Percentiles rank a stretch among this genome's conserved stretches.
Conservation (phyloP, 2,797 vertebrate species). For the Dendrocincla fuliginosa region DNA sequence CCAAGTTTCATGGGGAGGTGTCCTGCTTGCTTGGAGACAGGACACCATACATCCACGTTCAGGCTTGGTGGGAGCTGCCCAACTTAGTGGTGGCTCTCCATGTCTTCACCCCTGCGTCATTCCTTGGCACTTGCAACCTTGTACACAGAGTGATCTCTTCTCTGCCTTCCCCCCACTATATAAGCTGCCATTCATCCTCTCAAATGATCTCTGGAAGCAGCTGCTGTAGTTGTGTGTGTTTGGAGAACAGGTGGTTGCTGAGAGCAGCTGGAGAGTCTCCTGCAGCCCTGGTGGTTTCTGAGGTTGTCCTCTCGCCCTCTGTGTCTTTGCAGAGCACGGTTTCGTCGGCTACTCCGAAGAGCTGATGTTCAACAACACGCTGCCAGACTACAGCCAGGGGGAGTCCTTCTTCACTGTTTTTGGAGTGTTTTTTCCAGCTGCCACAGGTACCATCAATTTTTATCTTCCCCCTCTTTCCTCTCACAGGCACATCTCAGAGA, state of each 20-base stretch:
- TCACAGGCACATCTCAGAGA: not conserved
- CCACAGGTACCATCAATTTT: slow-evolving; percentile 85
- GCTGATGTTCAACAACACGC: slow-evolving; percentile 84
- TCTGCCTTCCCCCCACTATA: not conserved
- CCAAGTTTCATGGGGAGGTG: not conserved
- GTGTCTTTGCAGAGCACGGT: slow-evolving; percentile 82
- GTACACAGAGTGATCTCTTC: not conserved
- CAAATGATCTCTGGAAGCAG: not conserved
- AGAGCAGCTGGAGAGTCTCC: not conserved
- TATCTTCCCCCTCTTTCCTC: not conserved
- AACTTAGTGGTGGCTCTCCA: not conserved
- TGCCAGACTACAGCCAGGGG: slow-evolving; percentile 89
- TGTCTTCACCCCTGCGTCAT: rapidly evolving
- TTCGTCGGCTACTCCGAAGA: slow-evolving; percentile 89
- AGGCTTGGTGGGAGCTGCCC: not conserved
- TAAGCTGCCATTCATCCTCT: not conserved
- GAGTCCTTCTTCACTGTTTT: slow-evolving; percentile 97
- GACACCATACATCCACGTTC: rapidly evolving
- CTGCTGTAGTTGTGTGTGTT: rapidly evolving
- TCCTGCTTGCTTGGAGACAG: not conserved
- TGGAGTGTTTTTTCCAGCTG: slow-evolving; percentile 96
- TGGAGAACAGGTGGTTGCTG: rapidly evolving
- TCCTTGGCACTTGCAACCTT: not conserved
- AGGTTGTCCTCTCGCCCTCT: not conserved
- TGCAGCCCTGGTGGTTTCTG: not conserved